Conservation (phyloP, 2,888 invertebrate genomes). For the Hipparchia semele region DNA sequence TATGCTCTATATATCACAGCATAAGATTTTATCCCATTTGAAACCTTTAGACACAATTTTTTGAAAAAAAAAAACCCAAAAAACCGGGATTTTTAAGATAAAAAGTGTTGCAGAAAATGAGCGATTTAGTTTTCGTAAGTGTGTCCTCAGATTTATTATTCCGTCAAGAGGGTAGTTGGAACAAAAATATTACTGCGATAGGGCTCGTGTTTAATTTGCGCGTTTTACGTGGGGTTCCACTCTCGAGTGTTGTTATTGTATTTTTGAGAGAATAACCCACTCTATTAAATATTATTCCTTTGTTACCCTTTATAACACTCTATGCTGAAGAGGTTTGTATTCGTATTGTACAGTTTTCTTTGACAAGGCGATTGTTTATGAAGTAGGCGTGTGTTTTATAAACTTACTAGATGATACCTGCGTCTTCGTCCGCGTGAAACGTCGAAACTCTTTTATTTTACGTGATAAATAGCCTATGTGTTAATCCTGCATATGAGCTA, state of each 20-base stretch:
- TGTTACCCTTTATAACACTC: constrained; percentile 17
- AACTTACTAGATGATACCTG: no score
- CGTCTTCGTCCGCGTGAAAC: no score
- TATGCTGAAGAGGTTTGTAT: constrained; percentile 20
- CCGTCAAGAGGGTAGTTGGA: constrained; percentile 41
- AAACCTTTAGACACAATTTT: no score
- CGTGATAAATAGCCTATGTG: no score
- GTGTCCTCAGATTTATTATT: constrained; percentile 37
- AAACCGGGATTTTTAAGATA: no score
- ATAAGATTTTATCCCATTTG: no score
- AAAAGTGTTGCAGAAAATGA: no score
- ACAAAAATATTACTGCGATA: constrained; percentile 38
- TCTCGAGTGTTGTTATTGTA: constrained; percentile 24
- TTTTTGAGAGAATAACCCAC: constrained; percentile 13
- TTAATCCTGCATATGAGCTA: no score
- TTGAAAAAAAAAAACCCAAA: no score
- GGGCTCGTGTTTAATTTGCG: constrained; percentile 36
- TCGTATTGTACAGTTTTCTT: constrained; percentile 15
- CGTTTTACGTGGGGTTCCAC: constrained; percentile 27
- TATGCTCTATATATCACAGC: no score
- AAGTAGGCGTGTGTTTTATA: neutral
- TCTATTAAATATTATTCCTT: constrained; percentile 17
- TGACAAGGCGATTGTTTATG: neutral
- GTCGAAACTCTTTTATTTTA: no score
- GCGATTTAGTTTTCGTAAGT: neutral